Evolutionary conservation across 2,888 invertebrate genomes (phyloP).

Genomic region (Hermodice carunculata): DNA sequence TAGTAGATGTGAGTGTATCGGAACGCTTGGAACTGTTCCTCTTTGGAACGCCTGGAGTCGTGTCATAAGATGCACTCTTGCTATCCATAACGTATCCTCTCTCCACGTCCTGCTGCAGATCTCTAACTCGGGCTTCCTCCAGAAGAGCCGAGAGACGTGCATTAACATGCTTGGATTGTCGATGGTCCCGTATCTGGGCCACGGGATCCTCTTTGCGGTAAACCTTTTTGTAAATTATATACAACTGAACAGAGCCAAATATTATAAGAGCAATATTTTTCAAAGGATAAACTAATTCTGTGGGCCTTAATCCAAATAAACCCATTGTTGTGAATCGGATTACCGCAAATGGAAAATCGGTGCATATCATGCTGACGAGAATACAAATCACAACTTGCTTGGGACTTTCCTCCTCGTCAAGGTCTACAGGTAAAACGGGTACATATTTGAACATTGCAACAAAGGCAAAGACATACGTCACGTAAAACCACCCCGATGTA

Average conservation of each 20-base stretch:
- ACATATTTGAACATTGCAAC: conserved; percentile 42
- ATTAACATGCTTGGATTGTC: too few species aligned
- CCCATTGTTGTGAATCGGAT: conserved; percentile 34
- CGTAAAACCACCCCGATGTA: conserved; percentile 33
- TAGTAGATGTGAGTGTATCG: too few species aligned
- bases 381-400: conserved; percentile 23
- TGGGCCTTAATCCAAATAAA: conserved; percentile 22
- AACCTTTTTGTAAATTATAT: conserved; percentile 29
- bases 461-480: conserved; percentile 29
- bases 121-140: too few species aligned
- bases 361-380: conserved; percentile 29
- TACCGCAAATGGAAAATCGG: conserved; percentile 36
- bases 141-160: too few species aligned
- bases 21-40: too few species aligned
- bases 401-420: conserved; percentile 7
- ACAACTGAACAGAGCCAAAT: conserved; percentile 29
- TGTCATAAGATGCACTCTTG: too few species aligned
- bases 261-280: conserved; percentile 38
- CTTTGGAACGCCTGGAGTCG: too few species aligned
- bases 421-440: conserved; percentile 20
- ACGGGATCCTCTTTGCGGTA: too few species aligned
- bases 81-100: too few species aligned
- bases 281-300: conserved; percentile 35
- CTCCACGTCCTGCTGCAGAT: too few species aligned
- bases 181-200: too few species aligned